A percentile compares a stretch with the other conserved stretches of the same genome.
These are phyloP conservation scores for Caenorhabditis parvicauda DNA, from an alignment of 2,888 invertebrate genomes.

Conservation along the genomic window DNA sequence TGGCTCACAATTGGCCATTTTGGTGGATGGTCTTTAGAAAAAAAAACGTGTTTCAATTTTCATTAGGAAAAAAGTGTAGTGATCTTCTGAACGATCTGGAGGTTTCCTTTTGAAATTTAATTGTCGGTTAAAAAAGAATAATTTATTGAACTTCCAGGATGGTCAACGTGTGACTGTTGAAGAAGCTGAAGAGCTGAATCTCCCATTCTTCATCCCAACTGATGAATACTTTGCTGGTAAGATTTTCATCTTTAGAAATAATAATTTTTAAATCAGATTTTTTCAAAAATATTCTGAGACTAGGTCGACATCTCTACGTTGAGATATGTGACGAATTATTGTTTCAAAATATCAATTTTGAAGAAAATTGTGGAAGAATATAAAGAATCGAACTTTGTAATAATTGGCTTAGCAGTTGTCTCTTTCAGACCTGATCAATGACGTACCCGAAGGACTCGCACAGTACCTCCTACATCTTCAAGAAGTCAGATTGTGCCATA, in stretches of 20 bases:
- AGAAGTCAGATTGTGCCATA: slow-evolving; percentile 29
- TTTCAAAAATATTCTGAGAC: slow-evolving; percentile 4
- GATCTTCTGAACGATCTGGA: too few relatives aligned
- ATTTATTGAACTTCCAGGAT: slow-evolving; percentile 64
- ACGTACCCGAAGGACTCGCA: slow-evolving; percentile 30
- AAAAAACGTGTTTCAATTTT: too few relatives aligned
- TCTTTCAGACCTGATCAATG: not conserved
- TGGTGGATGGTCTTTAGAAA: not conserved
- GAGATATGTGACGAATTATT: not conserved
- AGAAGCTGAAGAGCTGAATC: slow-evolving; percentile 79
- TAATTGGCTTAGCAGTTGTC: too few relatives aligned
- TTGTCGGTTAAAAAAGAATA: slow-evolving; percentile 3
- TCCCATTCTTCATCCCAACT: slow-evolving; percentile 89
- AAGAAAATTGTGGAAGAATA: too few relatives aligned
- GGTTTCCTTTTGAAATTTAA: too few relatives aligned
- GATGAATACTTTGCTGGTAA: slow-evolving; percentile 80
- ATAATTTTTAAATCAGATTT: not conserved
- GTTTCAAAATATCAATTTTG: not conserved
- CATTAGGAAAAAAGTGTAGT: too few relatives aligned
- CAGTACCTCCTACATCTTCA: slow-evolving; percentile 30
- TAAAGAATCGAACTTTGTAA: too few relatives aligned
- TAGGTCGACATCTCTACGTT: too few relatives aligned
- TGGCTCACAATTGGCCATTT: too few relatives aligned
- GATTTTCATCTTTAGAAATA: not conserved
- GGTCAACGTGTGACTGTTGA: slow-evolving; percentile 86